Conservation (phyloP, 1,140 invertebrate species). For the Platyura marginata region DNA sequence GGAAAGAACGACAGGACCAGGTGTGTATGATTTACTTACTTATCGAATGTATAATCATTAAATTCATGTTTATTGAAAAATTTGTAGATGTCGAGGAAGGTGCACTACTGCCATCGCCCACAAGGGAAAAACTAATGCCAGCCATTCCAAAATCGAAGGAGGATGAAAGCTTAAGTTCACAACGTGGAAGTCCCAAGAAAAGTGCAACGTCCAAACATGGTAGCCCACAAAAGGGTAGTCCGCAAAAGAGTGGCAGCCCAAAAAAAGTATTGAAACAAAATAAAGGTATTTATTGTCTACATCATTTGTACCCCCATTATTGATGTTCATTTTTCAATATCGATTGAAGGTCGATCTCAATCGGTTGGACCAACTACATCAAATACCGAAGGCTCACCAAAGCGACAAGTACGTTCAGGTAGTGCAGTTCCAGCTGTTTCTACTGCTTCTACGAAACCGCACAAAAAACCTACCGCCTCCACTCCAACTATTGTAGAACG, state of each 20-base stretch:
- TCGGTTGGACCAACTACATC: constrained; percentile 40
- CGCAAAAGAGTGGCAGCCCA: constrained; percentile 33
- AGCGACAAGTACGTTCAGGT: constrained; percentile 46
- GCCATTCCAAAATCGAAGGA: constrained; percentile 36
- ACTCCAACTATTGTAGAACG: constrained; percentile 17
- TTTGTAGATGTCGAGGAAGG: constrained; percentile 28
- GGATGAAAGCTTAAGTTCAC: constrained; percentile 26
- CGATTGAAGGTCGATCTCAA: constrained; percentile 40
- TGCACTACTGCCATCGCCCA: constrained; percentile 42
- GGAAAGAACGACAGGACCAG: constrained; percentile 46
- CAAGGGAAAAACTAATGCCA: constrained; percentile 49
- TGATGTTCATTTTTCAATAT: not conserved
- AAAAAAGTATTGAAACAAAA: constrained; percentile 32
- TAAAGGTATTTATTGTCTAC: not conserved
- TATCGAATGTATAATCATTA: not conserved
- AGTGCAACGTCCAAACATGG: constrained; percentile 20
- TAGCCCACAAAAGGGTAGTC: constrained; percentile 26
- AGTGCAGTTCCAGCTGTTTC: constrained; percentile 28
- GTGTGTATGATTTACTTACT: constrained; percentile 22
- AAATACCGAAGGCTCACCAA: constrained; percentile 45
- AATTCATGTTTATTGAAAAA: not conserved
- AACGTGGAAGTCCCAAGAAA: constrained; percentile 23
- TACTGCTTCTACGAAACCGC: constrained; percentile 18
- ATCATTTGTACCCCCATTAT: not conserved
- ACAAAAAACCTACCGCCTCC: constrained; percentile 10